phyloP scores from a whole-genome alignment of 2,888 invertebrate species.

The Leptopilina drosophilae region DNA sequence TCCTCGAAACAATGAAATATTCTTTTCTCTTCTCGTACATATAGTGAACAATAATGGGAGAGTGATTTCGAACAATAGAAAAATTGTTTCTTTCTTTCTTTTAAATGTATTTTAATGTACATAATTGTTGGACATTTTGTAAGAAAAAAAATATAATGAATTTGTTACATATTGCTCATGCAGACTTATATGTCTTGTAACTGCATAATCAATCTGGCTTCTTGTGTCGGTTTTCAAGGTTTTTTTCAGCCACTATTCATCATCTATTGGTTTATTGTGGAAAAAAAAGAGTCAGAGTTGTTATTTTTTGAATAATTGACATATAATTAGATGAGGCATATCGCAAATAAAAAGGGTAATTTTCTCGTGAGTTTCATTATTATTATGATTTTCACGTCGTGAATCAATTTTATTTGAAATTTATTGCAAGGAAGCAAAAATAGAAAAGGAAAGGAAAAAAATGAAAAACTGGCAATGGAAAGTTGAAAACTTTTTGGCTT shows the following conservation, averaged over 20 bases:
- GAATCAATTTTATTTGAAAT: not conserved
- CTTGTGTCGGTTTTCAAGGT: not conserved
- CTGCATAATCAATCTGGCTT: slow-evolving; percentile 13
- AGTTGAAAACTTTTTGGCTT: no score
- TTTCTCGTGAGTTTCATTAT: not conserved
- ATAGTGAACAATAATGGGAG: no score
- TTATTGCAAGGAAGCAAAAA: not conserved
- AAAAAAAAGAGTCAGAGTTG: not conserved
- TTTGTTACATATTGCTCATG: slow-evolving; percentile 26
- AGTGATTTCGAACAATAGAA: not conserved
- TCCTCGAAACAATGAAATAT: no score
- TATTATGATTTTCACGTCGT: not conserved
- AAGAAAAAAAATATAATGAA: not conserved
- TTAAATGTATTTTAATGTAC: not conserved
- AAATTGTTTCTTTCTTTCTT: not conserved
- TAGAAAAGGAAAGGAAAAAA: not conserved
- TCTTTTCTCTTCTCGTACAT: no score
- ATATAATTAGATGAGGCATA: not conserved
- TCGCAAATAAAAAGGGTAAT: not conserved
- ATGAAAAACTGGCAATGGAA: no score
- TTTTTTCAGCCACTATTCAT: not conserved
- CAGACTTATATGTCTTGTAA: not conserved
- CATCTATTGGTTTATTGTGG: not conserved
- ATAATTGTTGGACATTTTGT: not conserved
- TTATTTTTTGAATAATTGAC: not conserved